phyloP scores from a whole-genome alignment of 2,113 vertebrate genomes.

The Neomonachus schauinslandi region DNA sequence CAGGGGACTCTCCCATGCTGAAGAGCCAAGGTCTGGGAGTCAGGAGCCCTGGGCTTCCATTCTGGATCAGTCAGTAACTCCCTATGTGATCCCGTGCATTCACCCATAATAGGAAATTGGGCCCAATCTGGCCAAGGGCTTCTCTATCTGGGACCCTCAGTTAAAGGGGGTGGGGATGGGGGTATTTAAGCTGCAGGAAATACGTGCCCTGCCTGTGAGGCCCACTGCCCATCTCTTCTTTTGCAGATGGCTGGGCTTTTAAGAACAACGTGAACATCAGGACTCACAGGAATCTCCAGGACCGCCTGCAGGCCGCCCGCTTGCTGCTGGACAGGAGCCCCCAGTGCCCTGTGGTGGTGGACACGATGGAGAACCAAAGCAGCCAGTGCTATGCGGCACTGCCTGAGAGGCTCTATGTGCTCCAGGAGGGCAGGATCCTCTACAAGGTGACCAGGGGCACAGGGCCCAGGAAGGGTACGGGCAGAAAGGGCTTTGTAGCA shows the following conservation, averaged over 20 bases:
- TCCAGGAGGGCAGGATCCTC: constrained; percentile 90
- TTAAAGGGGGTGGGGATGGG: neutral
- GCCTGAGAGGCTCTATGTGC: constrained; percentile 94
- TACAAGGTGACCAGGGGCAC: constrained; percentile 88
- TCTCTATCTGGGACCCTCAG: neutral
- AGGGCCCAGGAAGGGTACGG: neutral
- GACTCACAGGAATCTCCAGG: constrained; percentile 90
- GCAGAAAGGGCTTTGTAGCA: neutral
- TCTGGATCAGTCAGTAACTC: neutral
- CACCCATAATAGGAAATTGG: neutral
- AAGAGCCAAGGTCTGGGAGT: neutral
- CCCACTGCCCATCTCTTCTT: neutral
- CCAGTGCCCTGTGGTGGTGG: constrained; percentile 93
- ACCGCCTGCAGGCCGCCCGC: constrained; percentile 89
- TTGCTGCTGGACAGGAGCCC: constrained; percentile 88
- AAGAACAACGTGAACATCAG: constrained; percentile 93
- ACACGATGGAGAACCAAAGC: constrained; percentile 90
- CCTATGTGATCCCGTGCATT: neutral
- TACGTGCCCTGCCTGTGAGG: neutral
- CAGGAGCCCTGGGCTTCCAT: neutral
- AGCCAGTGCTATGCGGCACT: constrained; percentile 90
- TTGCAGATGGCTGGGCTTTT: constrained; percentile 95
- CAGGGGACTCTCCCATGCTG: neutral
- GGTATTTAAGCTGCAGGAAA: neutral
- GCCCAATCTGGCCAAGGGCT: neutral